These are phyloP conservation scores for Paraplagusia blochii DNA, from an alignment of 2,113 vertebrate genomes.

Conservation along the genomic window DNA sequence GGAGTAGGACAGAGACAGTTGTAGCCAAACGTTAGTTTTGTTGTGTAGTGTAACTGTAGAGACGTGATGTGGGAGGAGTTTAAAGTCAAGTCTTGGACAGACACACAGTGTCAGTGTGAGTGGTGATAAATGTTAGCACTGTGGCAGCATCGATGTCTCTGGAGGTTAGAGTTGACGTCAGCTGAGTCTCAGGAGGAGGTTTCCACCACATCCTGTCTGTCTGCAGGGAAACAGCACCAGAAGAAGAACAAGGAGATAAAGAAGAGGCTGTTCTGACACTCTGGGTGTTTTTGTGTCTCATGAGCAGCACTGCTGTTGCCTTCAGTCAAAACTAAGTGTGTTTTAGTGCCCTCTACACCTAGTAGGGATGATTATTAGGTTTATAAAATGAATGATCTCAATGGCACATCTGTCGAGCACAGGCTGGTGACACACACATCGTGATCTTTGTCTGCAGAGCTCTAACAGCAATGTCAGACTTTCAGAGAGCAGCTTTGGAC, in stretches of 20 bases:
- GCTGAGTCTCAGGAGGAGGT: slow-evolving; percentile 15
- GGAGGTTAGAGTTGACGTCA: slow-evolving; percentile 17
- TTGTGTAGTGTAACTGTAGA: neutral
- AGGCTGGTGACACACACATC: no score
- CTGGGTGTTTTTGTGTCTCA: neutral
- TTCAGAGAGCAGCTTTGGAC: no score
- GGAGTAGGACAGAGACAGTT: no score
- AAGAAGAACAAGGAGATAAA: neutral
- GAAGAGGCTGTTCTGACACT: neutral
- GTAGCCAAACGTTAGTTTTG: no score
- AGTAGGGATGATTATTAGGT: no score
- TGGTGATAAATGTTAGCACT: neutral
- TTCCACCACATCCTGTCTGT: neutral
- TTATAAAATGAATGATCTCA: no score
- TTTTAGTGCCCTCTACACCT: no score
- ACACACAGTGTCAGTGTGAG: neutral
- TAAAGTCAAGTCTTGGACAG: neutral
- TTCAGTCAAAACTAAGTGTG: no score
- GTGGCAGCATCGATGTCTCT: neutral
- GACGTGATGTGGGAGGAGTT: neutral
- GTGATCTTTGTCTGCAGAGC: no score
- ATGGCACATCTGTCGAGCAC: no score
- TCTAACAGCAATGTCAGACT: no score
- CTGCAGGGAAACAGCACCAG: neutral
- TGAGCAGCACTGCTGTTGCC: no score